A percentile compares a stretch with the other conserved stretches of the same genome.
Evolutionary conservation across 2,797 vertebrate species (phyloP).

Genomic region (Mormyrops attenuatus): DNA sequence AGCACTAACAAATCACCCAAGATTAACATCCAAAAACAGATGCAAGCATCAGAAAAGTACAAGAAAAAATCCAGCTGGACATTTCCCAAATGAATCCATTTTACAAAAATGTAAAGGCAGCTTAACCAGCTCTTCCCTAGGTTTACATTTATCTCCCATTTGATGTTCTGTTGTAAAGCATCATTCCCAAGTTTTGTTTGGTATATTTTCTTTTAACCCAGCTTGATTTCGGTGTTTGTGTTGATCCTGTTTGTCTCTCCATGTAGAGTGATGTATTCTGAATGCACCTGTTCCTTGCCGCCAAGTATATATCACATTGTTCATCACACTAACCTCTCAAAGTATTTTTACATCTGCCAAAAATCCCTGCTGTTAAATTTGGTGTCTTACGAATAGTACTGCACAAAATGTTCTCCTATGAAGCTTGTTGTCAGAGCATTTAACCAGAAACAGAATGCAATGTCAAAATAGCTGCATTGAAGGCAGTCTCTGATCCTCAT

Average conservation of each 20-base stretch:
- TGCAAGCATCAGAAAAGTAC: background rate
- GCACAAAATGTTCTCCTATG: background rate
- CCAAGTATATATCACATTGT: background rate
- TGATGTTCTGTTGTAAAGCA: background rate
- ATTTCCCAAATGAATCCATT: background rate
- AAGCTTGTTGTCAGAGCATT: background rate
- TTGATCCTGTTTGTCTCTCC: background rate
- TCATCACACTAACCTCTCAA: background rate
- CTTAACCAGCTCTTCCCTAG: background rate
- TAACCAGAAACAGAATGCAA: slow-evolving; percentile 5
- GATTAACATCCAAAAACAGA: background rate
- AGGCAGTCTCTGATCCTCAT: background rate
- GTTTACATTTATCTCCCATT: background rate
- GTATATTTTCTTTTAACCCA: background rate
- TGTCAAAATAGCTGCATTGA: slow-evolving; percentile 6
- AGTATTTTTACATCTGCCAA: slow-evolving; percentile 3
- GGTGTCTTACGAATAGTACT: background rate
- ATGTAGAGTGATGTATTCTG: background rate
- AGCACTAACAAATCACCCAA: background rate
- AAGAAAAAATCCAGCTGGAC: background rate
- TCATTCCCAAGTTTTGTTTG: background rate
- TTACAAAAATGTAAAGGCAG: background rate
- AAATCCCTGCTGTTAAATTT: slow-evolving; percentile 4
- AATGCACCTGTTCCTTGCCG: background rate
- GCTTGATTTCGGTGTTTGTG: background rate